Base-by-base conservation (phyloP, 1,140 invertebrate species). In the Glossosoma conforme region DNA sequence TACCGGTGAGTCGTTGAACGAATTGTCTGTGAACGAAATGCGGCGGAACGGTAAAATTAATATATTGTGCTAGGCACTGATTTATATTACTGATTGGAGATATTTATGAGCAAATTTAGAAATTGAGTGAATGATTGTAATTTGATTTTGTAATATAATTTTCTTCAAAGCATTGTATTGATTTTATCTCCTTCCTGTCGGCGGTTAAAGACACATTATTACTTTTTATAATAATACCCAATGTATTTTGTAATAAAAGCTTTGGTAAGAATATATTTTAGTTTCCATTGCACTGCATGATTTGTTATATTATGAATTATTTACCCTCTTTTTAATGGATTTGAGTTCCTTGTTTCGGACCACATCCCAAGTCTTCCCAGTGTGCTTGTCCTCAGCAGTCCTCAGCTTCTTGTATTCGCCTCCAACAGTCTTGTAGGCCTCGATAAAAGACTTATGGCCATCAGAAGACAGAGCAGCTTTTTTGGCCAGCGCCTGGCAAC, bases 351-450 rank as follows among this genome's bases (percentile, higher is more conserved):
- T 61, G 58, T 84, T 83, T 43, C 82, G 65, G 0, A 81, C 69
- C 50, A 84, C 81, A 63, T 84, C 82, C 81, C 81, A 84, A 1
- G 77, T 78, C 15, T 67, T 67, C 15, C 76, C 72, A 32, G 69
- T 68, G 11, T 72, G 74, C 19, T 66, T 69, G 44, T 76, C 76
- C 4, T 65, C 58, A 22, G 82, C 74, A 0, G 80, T 82, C 4
- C 82, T 70, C 32, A 84, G 65, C 24, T 80, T 76, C 60, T 83
- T 83, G 60, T 83, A 83, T 44, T 83, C 80, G 3, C 80, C 81
- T 21, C 74, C 75, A 5, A 78, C 80, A 24, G 69, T 72, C 35
- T 62, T 63, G 56, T 79, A 80, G 6, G 75, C 77, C 8, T 66
- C 66, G 35, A 78, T 63, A 61, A 80, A 80, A 0, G 62, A 58